Evolutionary conservation across 2,797 vertebrate species (phyloP).

Genomic region (Mycteria americana): DNA sequence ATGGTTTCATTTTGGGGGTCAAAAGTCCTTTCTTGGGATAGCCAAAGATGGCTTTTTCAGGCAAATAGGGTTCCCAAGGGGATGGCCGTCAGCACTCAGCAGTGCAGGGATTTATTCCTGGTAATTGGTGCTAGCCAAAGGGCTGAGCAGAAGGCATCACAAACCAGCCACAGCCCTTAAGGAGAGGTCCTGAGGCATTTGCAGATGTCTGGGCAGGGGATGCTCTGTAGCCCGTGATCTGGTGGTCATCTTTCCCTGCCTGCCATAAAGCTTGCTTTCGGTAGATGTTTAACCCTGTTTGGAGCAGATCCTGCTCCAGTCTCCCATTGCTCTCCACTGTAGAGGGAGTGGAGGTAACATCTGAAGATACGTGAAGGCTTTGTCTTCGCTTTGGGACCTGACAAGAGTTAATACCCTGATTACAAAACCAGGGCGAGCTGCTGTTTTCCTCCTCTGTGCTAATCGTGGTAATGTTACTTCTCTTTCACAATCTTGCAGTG

Average conservation of each 20-base stretch:
- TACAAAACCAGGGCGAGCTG: slow-evolving; percentile 15
- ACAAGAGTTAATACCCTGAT: slow-evolving; percentile 17
- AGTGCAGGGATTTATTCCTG: not conserved
- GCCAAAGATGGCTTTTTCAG: not conserved
- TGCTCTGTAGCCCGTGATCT: not conserved
- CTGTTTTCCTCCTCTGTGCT: slow-evolving; percentile 48
- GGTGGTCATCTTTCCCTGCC: not conserved
- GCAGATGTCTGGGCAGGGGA: not conserved
- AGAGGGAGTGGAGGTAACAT: not conserved
- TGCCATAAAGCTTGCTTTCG: not conserved
- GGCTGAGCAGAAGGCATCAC: not conserved
- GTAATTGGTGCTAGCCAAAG: not conserved
- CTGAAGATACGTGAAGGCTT: not conserved
- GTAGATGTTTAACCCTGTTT: not conserved
- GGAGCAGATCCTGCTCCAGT: not conserved
- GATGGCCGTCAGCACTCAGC: not conserved
- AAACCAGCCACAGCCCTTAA: not conserved
- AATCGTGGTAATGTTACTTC: not conserved
- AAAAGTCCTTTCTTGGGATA: not conserved
- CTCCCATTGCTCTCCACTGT: not conserved
- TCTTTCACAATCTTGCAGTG: slow-evolving; percentile 38
- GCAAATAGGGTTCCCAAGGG: not conserved
- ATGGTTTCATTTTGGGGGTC: not conserved
- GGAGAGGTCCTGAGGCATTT: not conserved
- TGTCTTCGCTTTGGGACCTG: not conserved